Conservation (phyloP, 2,797 vertebrate genomes). For the Myotis myotis region DNA sequence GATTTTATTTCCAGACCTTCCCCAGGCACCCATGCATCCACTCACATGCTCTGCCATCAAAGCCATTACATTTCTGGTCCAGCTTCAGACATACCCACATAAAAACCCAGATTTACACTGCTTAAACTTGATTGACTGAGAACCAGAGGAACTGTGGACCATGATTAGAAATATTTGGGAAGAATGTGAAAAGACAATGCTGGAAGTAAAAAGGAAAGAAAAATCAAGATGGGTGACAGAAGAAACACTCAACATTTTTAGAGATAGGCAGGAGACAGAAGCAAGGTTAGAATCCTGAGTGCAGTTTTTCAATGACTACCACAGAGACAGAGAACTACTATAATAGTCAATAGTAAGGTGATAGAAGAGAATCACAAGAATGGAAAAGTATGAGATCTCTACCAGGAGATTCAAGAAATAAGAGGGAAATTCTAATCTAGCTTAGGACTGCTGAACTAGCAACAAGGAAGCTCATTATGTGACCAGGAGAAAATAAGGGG, state of each 20-base stretch:
- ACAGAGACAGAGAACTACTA: neutral
- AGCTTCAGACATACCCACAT: neutral
- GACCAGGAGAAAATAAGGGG: neutral
- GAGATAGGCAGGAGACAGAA: neutral
- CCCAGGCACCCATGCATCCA: fast-evolving
- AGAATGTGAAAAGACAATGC: neutral
- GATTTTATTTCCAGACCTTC: neutral
- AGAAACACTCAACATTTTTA: neutral
- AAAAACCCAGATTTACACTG: neutral
- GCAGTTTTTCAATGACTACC: neutral
- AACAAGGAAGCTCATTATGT: neutral
- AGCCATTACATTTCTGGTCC: neutral
- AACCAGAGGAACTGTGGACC: neutral
- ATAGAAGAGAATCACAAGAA: neutral
- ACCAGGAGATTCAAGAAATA: neutral
- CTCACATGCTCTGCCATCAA: neutral
- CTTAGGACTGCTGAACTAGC: neutral
- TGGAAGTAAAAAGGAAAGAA: neutral
- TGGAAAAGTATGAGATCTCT: neutral
- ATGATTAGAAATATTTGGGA: neutral
- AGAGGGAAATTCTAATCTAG: neutral
- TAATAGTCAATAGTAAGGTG: neutral
- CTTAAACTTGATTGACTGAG: neutral
- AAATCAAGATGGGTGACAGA: neutral
- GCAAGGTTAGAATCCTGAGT: neutral